Evolutionary conservation across 2,797 vertebrate genomes (phyloP), one percentile per base, ranked within the genome.

Genomic region (Anguilla obscura): DNA sequence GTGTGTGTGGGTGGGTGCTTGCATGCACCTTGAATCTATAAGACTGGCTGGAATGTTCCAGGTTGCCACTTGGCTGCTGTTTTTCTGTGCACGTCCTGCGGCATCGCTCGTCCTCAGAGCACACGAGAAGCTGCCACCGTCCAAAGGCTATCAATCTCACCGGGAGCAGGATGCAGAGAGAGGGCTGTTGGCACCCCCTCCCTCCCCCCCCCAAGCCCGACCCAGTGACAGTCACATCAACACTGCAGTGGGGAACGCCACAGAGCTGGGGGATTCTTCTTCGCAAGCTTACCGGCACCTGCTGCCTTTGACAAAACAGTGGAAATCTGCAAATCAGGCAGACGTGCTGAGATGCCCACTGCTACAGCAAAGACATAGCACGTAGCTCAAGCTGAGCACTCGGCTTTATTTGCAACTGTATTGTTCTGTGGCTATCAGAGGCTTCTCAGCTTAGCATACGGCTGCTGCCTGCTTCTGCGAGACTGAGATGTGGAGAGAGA

Each of bases 401-500:
- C 69, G 50, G 83, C 10, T 56, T 88, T 85, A 54, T 76, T 85
- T 76, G 50, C 71, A 50, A 85, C n/a, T 48, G 52, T 27, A 76
- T 76, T 76, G 66, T 69, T 85, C 66, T 85, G 66, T 54, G 69
- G 50, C 85, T 85, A 56, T 33, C 40, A 48, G 84, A 27, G 36
- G 3, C 21, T 48, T 48, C 79, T 82, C 21, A 50, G 83, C 40
- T 76, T 88, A 85, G 66, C 21, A 9, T 24, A 6, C 52, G 24
- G 45, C 60, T 91, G 90, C 90, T 91, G 91, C 92, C 93, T 93
- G 92, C 93, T 79, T 69, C 91, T 94, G 50, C 30, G 48, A 84
- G 45, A 36, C 45, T 27, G 71, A 60, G 66, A 45, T 33, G n/a
- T 63, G 82, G 74, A 74, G 85, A 33, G 69, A 63, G 58, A n/a